A percentile compares a stretch with the other conserved stretches of the same genome.
Evolutionary conservation across 2,888 invertebrate species (phyloP).

Genomic region (Archips crataeganus): DNA sequence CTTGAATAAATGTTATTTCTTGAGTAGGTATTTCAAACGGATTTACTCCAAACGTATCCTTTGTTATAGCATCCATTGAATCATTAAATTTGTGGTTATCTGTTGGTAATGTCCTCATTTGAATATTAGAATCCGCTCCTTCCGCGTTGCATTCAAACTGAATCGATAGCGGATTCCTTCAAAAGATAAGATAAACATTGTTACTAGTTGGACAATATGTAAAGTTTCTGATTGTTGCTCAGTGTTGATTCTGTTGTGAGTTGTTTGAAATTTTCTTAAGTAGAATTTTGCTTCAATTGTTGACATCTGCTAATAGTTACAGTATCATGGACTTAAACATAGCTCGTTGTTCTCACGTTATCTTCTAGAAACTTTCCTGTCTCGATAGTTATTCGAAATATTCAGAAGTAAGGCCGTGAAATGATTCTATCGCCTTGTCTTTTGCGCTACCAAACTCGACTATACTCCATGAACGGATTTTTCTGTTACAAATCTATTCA

Average conservation of each 20-base stretch:
- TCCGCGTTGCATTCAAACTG: slow-evolving; percentile 51
- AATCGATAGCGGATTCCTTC: slow-evolving; percentile 41
- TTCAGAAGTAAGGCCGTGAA: too few relatives aligned
- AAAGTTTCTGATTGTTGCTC: slow-evolving; percentile 27
- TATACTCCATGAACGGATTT: too few relatives aligned
- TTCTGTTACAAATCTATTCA: too few relatives aligned
- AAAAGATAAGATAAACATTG: slow-evolving; percentile 41
- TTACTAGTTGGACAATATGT: slow-evolving; percentile 33
- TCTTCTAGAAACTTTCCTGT: too few relatives aligned
- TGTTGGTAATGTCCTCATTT: slow-evolving; percentile 54
- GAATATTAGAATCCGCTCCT: slow-evolving; percentile 57
- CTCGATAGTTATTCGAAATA: too few relatives aligned
- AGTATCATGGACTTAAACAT: too few relatives aligned
- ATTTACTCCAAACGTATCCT: slow-evolving; percentile 12
- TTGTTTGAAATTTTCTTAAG: too few relatives aligned
- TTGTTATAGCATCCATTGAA: slow-evolving; percentile 41
- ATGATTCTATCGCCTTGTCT: too few relatives aligned
- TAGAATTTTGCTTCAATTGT: too few relatives aligned
- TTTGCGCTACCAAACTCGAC: too few relatives aligned
- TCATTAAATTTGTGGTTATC: slow-evolving; percentile 61
- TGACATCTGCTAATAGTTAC: too few relatives aligned
- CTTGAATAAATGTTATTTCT: slow-evolving; percentile 6
- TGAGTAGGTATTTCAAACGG: neutral
- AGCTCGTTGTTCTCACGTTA: too few relatives aligned
- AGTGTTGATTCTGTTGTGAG: neutral